phyloP scores from a whole-genome alignment of 1,140 invertebrate genomes.

The Trypoxylus dichotomus region DNA sequence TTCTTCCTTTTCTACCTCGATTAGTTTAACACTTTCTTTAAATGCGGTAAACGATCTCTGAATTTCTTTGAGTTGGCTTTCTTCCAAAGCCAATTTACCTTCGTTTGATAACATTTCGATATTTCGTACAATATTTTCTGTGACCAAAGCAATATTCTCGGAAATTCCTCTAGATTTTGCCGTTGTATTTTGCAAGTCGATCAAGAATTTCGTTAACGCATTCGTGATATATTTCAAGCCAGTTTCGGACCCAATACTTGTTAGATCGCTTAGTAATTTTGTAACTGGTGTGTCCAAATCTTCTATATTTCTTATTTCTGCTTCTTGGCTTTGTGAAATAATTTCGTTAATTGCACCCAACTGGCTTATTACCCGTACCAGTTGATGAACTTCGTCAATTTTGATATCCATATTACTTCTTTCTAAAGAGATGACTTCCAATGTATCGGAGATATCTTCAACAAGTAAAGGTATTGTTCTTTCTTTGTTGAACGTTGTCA shows the following conservation, averaged over 20 bases:
- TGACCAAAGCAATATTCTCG: neutral
- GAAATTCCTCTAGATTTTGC: neutral
- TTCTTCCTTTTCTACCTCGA: neutral
- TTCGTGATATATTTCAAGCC: neutral
- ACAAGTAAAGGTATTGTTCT: slow-evolving; percentile 26
- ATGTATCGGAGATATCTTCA: slow-evolving; percentile 42
- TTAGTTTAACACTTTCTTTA: neutral
- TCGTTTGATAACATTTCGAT: neutral
- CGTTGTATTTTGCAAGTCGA: neutral
- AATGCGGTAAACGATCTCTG: neutral
- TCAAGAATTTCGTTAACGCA: neutral
- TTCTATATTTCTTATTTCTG: neutral
- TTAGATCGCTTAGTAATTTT: neutral
- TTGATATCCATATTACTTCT: slow-evolving; percentile 43
- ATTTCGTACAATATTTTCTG: neutral
- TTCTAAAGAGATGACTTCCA: slow-evolving; percentile 49
- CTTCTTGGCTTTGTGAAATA: neutral
- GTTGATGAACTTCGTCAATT: slow-evolving; percentile 32
- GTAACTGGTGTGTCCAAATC: neutral
- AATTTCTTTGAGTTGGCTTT: neutral
- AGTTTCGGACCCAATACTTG: neutral
- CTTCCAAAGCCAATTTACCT: neutral
- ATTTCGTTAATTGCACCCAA: neutral
- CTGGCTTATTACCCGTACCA: slow-evolving; percentile 32
- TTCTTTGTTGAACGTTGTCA: slow-evolving; percentile 28